Percentiles rank a stretch among this genome's conserved stretches.
These are phyloP conservation scores for Brachionus paranguensis DNA, from an alignment of 1,140 invertebrate genomes.

Conservation along the genomic window DNA sequence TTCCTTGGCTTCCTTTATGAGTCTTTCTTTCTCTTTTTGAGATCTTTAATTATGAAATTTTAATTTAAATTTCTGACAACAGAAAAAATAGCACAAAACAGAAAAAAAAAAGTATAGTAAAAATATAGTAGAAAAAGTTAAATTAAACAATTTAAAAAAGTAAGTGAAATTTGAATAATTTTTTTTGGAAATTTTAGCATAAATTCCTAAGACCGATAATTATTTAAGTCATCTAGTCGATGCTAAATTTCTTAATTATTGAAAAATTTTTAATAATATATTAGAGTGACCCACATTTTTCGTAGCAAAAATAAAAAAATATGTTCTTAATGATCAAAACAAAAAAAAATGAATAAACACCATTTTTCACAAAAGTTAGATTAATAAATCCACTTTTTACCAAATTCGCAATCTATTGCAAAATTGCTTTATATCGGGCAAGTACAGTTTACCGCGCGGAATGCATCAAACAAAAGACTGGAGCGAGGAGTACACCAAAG, in stretches of 20 bases:
- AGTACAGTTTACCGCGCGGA: background rate
- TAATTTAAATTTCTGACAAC: background rate
- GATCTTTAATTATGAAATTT: background rate
- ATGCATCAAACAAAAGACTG: conserved; percentile 34
- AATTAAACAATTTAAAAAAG: background rate
- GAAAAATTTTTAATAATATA: background rate
- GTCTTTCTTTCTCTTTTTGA: background rate
- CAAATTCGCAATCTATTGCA: background rate
- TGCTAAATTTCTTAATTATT: background rate
- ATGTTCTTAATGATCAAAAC: background rate
- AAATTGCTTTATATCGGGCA: background rate
- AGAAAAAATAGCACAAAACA: no score
- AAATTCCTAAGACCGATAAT: background rate
- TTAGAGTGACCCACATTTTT: background rate
- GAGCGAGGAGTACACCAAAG: conserved; percentile 22
- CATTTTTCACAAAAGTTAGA: background rate
- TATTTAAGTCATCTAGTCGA: background rate
- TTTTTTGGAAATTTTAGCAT: background rate
- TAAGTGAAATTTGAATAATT: background rate
- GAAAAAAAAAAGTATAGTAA: no score
- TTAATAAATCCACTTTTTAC: background rate
- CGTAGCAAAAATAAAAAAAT: background rate
- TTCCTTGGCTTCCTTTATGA: conserved; percentile 6
- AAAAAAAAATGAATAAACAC: background rate
- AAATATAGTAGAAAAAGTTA: background rate